Base-by-base conservation (phyloP, 2,797 vertebrate species). In the Aeoliscus strigatus region DNA sequence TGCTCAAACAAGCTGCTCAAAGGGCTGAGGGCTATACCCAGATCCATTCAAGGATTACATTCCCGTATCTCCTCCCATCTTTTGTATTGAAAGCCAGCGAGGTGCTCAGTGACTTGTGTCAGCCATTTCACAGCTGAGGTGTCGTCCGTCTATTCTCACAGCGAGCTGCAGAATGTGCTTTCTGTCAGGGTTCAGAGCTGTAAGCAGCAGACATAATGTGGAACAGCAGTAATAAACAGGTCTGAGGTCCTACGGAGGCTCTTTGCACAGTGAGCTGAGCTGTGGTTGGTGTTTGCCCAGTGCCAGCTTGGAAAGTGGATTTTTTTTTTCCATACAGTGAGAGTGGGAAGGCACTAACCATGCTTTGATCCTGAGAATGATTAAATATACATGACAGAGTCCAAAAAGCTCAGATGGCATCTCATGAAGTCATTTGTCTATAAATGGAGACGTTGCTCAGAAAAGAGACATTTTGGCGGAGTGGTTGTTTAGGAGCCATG, bases 31-130 rank as follows among this genome's bases (percentile, higher is more conserved):
- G 70, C 76, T 70, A 76, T 50, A 58, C 52, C 24, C 27, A 78
- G 75, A 86, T 83, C 71, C 68, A 75, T 76, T 75, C 73, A 71
- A 68, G 84, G 81, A 87, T 88, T 85, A 87, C 78, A 63, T 59
- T 58, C 77, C 79, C 72, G 55, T 84, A 83, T 87, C 82, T 77
- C 69, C 60, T 60, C 63, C 75, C 70, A 77, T 86, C 84, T 78
- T 52, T 28, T 51, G 60, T 69, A 82, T 70, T 77, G 73, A 79
- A 80, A 83, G 77, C 60, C 74, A 67, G 59, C 41, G 39, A 81
- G 73, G 76, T 81, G 79, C 70, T 86, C 76, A 70, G 67, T 68
- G 80, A 72, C 63, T 84, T 77, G 70, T 67, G 66, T 76, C 73
- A 80, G 75, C 75, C 70, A 80, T 86, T 86, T 86, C 79, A 82